phyloP scores from a whole-genome alignment of 92 coral and sea anemone species.

The Plumapathes pennacea region DNA sequence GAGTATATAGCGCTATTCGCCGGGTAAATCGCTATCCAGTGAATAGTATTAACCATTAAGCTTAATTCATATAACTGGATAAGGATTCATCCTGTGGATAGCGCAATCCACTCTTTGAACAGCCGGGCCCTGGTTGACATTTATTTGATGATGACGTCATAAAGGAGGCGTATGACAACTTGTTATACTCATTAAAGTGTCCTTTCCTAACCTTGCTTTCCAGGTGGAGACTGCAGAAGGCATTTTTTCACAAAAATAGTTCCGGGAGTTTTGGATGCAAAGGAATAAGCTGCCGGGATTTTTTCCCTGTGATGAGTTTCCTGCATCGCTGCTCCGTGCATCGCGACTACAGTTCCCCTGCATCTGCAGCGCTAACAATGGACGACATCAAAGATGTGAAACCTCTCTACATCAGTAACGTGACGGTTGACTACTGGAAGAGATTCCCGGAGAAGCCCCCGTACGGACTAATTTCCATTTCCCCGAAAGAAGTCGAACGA shows the following conservation, averaged over 20 bases:
- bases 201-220: too few species aligned
- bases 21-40: too few species aligned
- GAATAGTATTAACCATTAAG: too few species aligned
- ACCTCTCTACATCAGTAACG: slow-evolving; percentile 72
- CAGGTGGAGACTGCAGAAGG: slow-evolving; percentile 71
- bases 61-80: too few species aligned
- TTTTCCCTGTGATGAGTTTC: slow-evolving; percentile 51
- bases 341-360: too few species aligned
- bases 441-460: slow-evolving; percentile 23
- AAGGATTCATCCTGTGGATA: too few species aligned
- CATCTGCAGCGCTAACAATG: slow-evolving; percentile 28
- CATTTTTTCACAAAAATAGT: slow-evolving; percentile 53
- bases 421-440: slow-evolving; percentile 67
- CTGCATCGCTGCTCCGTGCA: slow-evolving; percentile 22
- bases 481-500: slow-evolving; percentile 53
- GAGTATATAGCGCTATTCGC: too few species aligned
- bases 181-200: too few species aligned
- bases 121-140: too few species aligned
- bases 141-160: too few species aligned
- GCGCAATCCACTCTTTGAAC: too few species aligned
- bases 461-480: slow-evolving; percentile 50
- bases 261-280: slow-evolving; percentile 57
- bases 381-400: slow-evolving; percentile 28
- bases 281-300: slow-evolving; percentile 61
- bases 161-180: too few species aligned